Conservation (phyloP, 2,797 vertebrate species). For the Loriculus beryllinus region DNA sequence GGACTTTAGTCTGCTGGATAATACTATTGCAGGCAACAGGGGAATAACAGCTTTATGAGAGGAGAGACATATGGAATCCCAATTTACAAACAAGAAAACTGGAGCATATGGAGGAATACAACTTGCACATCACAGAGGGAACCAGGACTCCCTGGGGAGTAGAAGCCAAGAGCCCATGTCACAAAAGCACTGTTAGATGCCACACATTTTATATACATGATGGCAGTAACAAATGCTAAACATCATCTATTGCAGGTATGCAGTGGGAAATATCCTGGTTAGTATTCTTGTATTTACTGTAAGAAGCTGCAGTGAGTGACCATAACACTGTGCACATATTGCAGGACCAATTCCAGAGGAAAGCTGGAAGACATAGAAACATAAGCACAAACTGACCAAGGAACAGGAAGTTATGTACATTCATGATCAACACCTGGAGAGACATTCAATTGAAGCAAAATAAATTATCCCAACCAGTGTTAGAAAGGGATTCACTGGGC, state of each 20-base stretch:
- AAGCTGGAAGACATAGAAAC: not conserved
- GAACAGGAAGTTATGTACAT: not conserved
- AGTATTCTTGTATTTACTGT: not conserved
- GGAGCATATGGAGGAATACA: not conserved
- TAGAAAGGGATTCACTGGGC: not conserved
- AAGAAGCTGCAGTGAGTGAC: not conserved
- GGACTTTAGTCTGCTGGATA: not conserved
- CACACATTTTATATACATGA: not conserved
- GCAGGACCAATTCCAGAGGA: not conserved
- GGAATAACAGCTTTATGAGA: not conserved
- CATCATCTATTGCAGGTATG: not conserved
- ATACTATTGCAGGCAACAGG: not conserved
- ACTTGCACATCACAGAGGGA: not conserved
- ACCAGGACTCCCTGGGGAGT: not conserved
- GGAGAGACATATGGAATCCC: not conserved
- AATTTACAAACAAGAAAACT: not conserved
- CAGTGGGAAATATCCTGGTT: not conserved
- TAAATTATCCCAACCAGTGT: slow-evolving; percentile 16
- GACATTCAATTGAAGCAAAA: not conserved
- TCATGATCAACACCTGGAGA: not conserved
- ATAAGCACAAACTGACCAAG: not conserved
- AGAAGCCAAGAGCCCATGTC: not conserved
- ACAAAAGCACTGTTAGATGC: not conserved
- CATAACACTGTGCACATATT: not conserved
- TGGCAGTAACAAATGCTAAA: not conserved